Percentiles rank a stretch among this genome's conserved stretches.
Conservation (phyloP, 2,888 invertebrate species). For the Dasysyrphus albostriatus region DNA sequence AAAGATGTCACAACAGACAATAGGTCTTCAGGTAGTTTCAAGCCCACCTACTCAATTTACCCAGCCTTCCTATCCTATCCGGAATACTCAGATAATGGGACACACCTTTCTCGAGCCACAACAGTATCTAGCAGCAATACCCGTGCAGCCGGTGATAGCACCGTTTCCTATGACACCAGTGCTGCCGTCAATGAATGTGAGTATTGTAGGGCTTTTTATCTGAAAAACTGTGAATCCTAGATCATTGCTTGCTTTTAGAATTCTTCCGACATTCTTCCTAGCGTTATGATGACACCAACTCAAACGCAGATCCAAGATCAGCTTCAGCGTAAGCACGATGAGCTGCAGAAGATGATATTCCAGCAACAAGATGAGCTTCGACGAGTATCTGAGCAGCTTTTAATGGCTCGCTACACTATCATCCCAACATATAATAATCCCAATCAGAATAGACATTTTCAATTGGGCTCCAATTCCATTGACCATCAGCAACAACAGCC, state of each 20-base stretch:
- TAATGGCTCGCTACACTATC: slow-evolving; percentile 92
- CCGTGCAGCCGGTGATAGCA: slow-evolving; percentile 86
- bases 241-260: slow-evolving; percentile 58
- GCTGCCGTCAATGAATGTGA: slow-evolving; percentile 80
- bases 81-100: slow-evolving; percentile 79
- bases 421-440: slow-evolving; percentile 79
- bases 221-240: background rate
- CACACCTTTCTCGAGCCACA: slow-evolving; percentile 84
- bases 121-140: slow-evolving; percentile 86
- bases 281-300: slow-evolving; percentile 85
- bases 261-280: slow-evolving; percentile 80
- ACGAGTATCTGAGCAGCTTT: slow-evolving; percentile 93
- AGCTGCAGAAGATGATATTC: slow-evolving; percentile 92
- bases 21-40: slow-evolving; percentile 76
- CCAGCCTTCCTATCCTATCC: slow-evolving; percentile 85
- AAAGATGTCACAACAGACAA: slow-evolving; percentile 63
- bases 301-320: slow-evolving; percentile 89
- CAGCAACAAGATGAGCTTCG: slow-evolving; percentile 94
- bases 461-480: slow-evolving; percentile 72
- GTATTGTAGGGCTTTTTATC: background rate
- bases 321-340: slow-evolving; percentile 92
- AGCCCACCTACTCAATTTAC: slow-evolving; percentile 83
- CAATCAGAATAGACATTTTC: slow-evolving; percentile 76
- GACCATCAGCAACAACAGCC: slow-evolving; percentile 57
- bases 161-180: slow-evolving; percentile 84